Evolutionary conservation across 2,888 invertebrate genomes (phyloP).

Genomic region (Lithosia quadra): DNA sequence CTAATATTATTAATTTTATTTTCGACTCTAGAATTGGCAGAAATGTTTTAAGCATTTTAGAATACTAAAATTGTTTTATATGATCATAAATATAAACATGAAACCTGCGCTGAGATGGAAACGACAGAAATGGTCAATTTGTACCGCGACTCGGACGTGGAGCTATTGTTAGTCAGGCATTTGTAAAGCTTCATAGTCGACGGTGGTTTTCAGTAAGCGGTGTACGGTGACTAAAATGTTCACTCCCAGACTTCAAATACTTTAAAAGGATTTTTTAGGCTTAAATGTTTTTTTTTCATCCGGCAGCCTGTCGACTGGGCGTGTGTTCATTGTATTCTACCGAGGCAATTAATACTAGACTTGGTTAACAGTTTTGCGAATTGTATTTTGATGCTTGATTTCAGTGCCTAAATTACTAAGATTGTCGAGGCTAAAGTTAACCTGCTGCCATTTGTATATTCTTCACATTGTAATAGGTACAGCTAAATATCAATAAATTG

Average conservation of each 20-base stretch:
- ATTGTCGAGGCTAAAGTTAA: no score
- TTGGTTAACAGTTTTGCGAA: no score
- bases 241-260: background rate
- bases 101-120: slow-evolving; percentile 30
- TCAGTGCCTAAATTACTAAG: no score
- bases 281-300: background rate
- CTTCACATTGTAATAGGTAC: no score
- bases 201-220: slow-evolving; percentile 16
- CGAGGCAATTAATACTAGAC: background rate
- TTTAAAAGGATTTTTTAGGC: background rate
- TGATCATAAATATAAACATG: background rate
- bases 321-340: background rate
- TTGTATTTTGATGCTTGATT: no score
- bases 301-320: background rate
- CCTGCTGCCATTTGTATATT: no score
- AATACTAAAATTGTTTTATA: background rate
- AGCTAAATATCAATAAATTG: background rate
- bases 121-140: slow-evolving; percentile 50
- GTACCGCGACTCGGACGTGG: slow-evolving; percentile 32
- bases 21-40: background rate
- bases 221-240: slow-evolving; percentile 5
- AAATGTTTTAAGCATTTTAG: background rate
- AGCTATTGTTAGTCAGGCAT: slow-evolving; percentile 36
- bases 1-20: no score
- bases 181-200: slow-evolving; percentile 42